Percentiles rank a stretch among this genome's conserved stretches.
Conservation (phyloP, 2,888 invertebrate genomes). For the Acanthosepion lycidas region DNA sequence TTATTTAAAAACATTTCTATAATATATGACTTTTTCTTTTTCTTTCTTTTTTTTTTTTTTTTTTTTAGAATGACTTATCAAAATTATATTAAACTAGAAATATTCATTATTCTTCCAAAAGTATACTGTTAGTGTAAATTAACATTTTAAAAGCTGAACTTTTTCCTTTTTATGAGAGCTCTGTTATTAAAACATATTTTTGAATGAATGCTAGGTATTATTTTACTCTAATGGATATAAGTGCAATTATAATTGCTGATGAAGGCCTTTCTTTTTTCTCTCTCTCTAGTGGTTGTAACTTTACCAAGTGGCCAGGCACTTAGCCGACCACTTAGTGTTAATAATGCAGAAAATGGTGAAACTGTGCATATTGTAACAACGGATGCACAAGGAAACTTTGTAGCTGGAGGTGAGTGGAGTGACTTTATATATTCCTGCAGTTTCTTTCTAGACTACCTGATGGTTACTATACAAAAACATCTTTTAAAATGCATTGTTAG, state of each 20-base stretch:
- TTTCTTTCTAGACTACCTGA: background rate
- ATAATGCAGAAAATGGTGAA: constrained; percentile 64
- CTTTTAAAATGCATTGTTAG: background rate
- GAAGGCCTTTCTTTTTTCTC: background rate
- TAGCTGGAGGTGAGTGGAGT: constrained; percentile 62
- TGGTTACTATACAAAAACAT: background rate
- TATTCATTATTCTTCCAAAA: too few species aligned
- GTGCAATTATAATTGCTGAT: background rate
- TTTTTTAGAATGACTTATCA: too few species aligned
- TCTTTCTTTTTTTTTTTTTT: too few species aligned
- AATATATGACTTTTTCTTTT: too few species aligned
- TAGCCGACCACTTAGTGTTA: constrained; percentile 58
- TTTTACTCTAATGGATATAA: background rate
- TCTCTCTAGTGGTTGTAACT: constrained; percentile 53
- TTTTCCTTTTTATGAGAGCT: too few species aligned
- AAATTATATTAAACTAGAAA: too few species aligned
- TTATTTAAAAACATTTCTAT: too few species aligned
- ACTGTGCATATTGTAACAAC: constrained; percentile 72
- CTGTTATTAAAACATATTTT: too few species aligned
- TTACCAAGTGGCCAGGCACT: constrained; percentile 50
- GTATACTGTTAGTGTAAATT: too few species aligned
- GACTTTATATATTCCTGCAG: background rate
- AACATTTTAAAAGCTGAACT: too few species aligned
- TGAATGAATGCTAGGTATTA: background rate
- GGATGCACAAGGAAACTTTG: constrained; percentile 65